phyloP scores from a whole-genome alignment of 1,140 invertebrate genomes.

The Triops cancriformis region DNA sequence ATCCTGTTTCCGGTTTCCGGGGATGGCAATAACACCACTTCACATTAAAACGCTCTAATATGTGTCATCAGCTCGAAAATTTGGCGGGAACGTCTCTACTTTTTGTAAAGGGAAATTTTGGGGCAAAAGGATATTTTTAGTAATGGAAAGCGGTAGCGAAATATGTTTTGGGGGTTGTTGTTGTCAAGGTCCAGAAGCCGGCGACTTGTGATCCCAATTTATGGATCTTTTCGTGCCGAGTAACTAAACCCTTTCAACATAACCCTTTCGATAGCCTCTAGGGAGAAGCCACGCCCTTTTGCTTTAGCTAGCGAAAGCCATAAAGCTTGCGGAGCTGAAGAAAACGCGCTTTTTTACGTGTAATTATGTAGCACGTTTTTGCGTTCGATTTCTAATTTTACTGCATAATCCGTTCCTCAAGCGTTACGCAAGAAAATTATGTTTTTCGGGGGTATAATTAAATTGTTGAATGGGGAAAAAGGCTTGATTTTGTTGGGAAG shows the following conservation, averaged over 20 bases:
- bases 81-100: not conserved
- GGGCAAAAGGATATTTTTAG: not conserved
- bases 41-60: not conserved
- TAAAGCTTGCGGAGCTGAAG: not conserved
- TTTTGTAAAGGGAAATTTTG: not conserved
- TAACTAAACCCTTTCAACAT: not conserved
- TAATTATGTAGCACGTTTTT: not conserved
- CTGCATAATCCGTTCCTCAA: not conserved
- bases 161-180: too few relatives aligned
- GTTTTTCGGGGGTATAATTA: not conserved
- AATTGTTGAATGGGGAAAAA: not conserved
- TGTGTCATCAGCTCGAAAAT: not conserved
- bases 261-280: not conserved
- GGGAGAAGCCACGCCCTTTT: constrained; percentile 6
- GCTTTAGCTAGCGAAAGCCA: not conserved
- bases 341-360: not conserved
- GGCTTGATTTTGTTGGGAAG: not conserved
- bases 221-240: not conserved
- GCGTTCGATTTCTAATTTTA: not conserved
- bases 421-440: not conserved
- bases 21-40: too few relatives aligned
- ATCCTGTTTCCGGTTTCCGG: not conserved
- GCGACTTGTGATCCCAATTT: not conserved
- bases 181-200: not conserved
- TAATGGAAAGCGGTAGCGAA: not conserved